Percentiles rank a stretch among this genome's conserved stretches.
phyloP scores from a whole-genome alignment of 2,113 vertebrate genomes.

The Periophthalmodon schlosseri region DNA sequence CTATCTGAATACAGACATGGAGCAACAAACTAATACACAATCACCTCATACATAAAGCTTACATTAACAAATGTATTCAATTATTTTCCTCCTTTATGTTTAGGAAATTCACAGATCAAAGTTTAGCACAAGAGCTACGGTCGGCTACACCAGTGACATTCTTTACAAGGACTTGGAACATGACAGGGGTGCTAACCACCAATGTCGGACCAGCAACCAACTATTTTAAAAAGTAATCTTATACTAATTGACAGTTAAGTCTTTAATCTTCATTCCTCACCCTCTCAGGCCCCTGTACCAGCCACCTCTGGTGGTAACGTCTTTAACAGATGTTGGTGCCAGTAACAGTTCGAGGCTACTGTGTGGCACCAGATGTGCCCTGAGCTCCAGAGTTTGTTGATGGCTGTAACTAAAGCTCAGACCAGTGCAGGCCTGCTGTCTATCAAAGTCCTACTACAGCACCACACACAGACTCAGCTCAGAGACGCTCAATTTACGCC shows the following conservation, averaged over 20 bases:
- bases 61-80: no score
- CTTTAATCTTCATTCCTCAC: constrained; percentile 6
- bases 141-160: not conserved
- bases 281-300: constrained; percentile 6
- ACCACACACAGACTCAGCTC: constrained; percentile 40
- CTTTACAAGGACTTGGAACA: not conserved
- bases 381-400: constrained; percentile 47
- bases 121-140: not conserved
- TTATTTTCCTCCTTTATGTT: not conserved
- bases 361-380: constrained; percentile 54
- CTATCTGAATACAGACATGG: no score
- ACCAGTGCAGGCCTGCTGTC: constrained; percentile 54
- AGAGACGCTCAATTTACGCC: not conserved
- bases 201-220: no score
- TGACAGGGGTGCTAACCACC: no score
- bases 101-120: not conserved
- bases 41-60: no score
- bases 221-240: no score
- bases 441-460: constrained; percentile 31
- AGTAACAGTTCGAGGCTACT: constrained; percentile 43
- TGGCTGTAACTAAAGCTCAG: constrained; percentile 50
- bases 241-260: no score
- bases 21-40: no score
- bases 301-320: constrained; percentile 21
- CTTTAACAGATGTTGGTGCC: constrained; percentile 53